These are phyloP conservation scores for Dreissena rostriformis DNA, from an alignment of 1,140 invertebrate genomes.

Conservation along the genomic window DNA sequence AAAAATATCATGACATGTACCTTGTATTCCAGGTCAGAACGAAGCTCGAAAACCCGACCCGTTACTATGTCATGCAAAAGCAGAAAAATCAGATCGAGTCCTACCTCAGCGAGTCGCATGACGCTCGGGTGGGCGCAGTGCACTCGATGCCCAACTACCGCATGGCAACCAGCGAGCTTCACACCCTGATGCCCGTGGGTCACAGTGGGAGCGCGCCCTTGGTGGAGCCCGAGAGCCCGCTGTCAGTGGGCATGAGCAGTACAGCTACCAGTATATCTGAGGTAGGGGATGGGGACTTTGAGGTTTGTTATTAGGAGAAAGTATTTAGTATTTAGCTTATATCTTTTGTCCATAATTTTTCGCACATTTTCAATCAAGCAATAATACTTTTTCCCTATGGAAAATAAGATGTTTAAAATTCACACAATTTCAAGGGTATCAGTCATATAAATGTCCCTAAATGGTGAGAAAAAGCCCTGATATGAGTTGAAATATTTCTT, in stretches of 20 bases:
- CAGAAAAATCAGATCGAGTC: slow-evolving; percentile 93
- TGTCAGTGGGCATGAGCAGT: slow-evolving; percentile 71
- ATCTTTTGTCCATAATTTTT: too few species aligned
- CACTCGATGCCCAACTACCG: slow-evolving; percentile 77
- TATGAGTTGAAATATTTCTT: too few species aligned
- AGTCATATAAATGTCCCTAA: too few species aligned
- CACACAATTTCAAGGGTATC: too few species aligned
- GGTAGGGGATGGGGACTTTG: slow-evolving; percentile 57
- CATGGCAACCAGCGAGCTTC: slow-evolving; percentile 41
- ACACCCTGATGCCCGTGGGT: slow-evolving; percentile 25
- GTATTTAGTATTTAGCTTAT: too few species aligned
- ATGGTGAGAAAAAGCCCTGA: too few species aligned
- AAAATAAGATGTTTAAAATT: too few species aligned
- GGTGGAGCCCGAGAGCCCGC: slow-evolving; percentile 75
- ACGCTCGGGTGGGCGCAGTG: slow-evolving; percentile 80
- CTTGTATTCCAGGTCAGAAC: slow-evolving; percentile 83
- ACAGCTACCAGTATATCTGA: slow-evolving; percentile 73
- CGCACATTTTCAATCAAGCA: too few species aligned
- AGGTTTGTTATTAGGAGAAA: too few species aligned
- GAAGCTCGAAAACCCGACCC: slow-evolving; percentile 93
- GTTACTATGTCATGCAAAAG: slow-evolving; percentile 94
- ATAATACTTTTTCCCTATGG: too few species aligned
- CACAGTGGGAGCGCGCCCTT: slow-evolving; percentile 68
- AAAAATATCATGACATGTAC: background rate
- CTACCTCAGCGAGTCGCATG: slow-evolving; percentile 86